A percentile compares a stretch with the other conserved stretches of the same genome.
These are phyloP conservation scores for Rhimphoctona megacephalus DNA, from an alignment of 2,888 invertebrate genomes.

Conservation along the genomic window DNA sequence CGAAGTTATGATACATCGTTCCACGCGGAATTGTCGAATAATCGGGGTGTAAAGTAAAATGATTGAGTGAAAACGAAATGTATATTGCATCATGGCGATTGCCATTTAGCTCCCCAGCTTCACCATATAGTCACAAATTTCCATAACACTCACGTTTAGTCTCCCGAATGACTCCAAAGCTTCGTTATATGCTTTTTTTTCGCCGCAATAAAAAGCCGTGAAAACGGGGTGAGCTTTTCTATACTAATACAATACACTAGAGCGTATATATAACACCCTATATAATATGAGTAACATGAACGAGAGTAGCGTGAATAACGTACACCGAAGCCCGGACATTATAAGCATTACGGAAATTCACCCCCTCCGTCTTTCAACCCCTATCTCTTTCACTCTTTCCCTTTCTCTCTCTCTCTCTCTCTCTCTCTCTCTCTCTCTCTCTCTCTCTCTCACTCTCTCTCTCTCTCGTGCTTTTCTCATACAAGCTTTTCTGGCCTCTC, in stretches of 20 bases:
- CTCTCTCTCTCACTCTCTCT: conserved; percentile 41
- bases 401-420: conserved; percentile 31
- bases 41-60: not conserved
- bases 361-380: conserved; percentile 75
- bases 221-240: conserved; percentile 71
- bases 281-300: conserved; percentile 69
- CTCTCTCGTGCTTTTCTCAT: conserved; percentile 51
- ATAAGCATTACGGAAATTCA: conserved; percentile 81
- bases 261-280: conserved; percentile 20
- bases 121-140: conserved; percentile 35
- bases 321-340: conserved; percentile 73
- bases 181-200: conserved; percentile 49
- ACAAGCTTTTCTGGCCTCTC: conserved; percentile 66
- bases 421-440: conserved; percentile 20
- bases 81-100: conserved; percentile 25
- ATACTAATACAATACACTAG: conserved; percentile 63
- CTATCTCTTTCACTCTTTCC: conserved; percentile 28
- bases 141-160: conserved; percentile 54
- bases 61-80: conserved; percentile 12
- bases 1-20: conserved; percentile 21
- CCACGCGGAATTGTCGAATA: not conserved
- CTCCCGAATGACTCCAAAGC: conserved; percentile 12
- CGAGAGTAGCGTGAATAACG: conserved; percentile 66
- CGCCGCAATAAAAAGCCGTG: conserved; percentile 78
- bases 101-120: conserved; percentile 30